Evolutionary conservation across 2,113 vertebrate genomes (phyloP), one percentile per base, ranked within the genome.

Genomic region (Pluvianellus socialis): DNA sequence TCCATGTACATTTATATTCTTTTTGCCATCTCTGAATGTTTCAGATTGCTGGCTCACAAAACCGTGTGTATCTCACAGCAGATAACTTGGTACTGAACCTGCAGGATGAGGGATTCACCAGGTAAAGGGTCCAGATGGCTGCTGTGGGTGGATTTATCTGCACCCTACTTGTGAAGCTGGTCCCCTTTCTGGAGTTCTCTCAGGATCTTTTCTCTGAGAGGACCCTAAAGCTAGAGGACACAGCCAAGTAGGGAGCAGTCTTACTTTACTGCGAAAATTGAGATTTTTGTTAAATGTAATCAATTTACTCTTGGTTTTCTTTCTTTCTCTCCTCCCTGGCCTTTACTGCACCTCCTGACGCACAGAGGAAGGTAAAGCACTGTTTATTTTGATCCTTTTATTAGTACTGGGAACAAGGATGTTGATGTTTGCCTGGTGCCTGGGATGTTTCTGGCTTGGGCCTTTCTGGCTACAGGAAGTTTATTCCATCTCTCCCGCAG

Each of bases 11-110:
- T 65, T 76, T 47, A 12, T 49, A 20, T 16, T n/a, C n/a, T 61
- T 22, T 28, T 73, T 59, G 24, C 12, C 18, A 8, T 30, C 23
- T 70, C 76, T 82, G 8, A 4, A 38, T 38, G 24, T 94, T 94
- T 6, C 96, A 99, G 99, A 98, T 99, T 35, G 98, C 99, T 42
- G 81, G 97, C 1, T 99, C 99, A 20, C 99, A 99, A 97, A 99
- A 99, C 97, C 99, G 98, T 16, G 98, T 99, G 58, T 99, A 99
- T 97, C 99, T 99, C 85, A 99, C 98, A 12, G 98, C 99, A 32
- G 99, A 99, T 95, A 99, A 98, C 98, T 98, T 99, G 61, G 98
- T 99, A 67, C 97, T 99, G 90, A 99, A 99, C 96, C 98, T 99
- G 16, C 99, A 99, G 95, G 99, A 99, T 38, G 98, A 98, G 55